Conservation (phyloP, 2,113 vertebrate genomes). For the Etheostoma cragini region DNA sequence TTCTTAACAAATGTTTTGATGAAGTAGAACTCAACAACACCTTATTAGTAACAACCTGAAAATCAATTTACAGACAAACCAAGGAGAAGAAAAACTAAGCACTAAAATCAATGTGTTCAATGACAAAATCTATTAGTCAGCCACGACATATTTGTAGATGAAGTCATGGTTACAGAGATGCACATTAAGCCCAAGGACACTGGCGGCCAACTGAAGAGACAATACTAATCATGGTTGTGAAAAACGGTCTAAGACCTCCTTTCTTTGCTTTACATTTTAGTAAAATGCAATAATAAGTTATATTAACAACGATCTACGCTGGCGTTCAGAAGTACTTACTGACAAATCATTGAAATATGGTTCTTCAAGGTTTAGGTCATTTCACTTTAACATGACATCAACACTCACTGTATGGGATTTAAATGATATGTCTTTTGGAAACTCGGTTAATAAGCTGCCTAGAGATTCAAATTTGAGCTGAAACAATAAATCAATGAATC, state of each 20-base stretch:
- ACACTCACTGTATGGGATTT: background rate
- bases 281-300: background rate
- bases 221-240: conserved; percentile 4
- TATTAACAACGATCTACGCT: background rate
- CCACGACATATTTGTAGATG: background rate
- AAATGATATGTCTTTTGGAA: background rate
- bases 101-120: background rate
- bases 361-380: background rate
- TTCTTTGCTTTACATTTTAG: background rate
- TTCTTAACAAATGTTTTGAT: background rate
- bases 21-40: background rate
- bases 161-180: background rate
- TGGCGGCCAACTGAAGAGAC: background rate
- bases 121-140: background rate
- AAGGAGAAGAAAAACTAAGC: background rate
- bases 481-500: background rate
- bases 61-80: background rate
- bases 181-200: background rate
- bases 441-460: background rate
- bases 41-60: background rate
- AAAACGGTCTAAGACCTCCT: background rate
- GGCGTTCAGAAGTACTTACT: too few relatives aligned
- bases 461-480: background rate
- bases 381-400: background rate
- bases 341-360: too few relatives aligned